Base-by-base conservation (phyloP, 2,888 invertebrate genomes). In the Parelbella ahira region DNA sequence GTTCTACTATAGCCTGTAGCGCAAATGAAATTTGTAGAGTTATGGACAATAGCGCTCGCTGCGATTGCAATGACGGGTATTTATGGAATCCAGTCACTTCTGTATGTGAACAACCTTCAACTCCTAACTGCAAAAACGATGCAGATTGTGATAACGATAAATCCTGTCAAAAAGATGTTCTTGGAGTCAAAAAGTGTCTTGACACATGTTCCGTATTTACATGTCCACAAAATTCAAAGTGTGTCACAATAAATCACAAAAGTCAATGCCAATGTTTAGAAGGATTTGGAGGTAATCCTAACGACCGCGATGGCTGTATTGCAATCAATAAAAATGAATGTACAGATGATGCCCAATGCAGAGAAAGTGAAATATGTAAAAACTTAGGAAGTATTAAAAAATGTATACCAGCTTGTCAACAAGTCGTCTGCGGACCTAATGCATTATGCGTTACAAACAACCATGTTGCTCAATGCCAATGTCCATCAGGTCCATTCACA, bases 391-490 rank as follows among this genome's bases (percentile, higher is more conserved):
- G 91, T 28, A 65, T 88, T 1, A 84, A 92, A 13, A 89, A 91
- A 59, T 97, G 97, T 67, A 81, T 91, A 51, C 89, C 94, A 1
- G 95, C 95, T 24, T 97, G 97, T 65, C 92, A 93, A 50, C 89
- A 90, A 24, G 75, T 93, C 0, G 88, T 89, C 29, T 97, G 97
- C 68, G 97, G 97, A 0, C 94, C 95, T 0, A 93, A 94, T 51
- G 96, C 97, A 3, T 88, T 97, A 8, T 97, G 97, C 64, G 90
- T 96, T 4, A 94, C 95, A 1, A 95, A 96, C 60, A 97, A 97
- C 63, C 97, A 97, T 68, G 93, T 93, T 6, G 94, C 95, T 0
- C 93, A 94, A 70, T 97, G 97, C 63, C 94, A 95, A 59, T 97
- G 97, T 65, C 96, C 96, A 8, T 92, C 94, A 3, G 97, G 97